Base-by-base conservation (phyloP, 2,888 invertebrate species). In the Myathropa florea region DNA sequence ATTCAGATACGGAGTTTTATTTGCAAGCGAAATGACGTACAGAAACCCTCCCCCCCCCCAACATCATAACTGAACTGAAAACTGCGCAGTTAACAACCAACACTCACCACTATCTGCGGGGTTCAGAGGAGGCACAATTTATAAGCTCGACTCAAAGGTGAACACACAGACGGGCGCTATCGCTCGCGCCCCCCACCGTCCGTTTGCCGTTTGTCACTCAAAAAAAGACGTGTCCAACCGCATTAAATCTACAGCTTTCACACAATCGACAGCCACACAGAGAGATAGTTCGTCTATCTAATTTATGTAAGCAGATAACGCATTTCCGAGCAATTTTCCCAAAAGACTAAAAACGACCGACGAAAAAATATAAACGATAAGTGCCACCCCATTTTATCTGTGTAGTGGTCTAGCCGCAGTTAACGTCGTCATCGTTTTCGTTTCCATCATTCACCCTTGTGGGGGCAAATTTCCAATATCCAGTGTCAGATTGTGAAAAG, bases 81-180 rank as follows among this genome's bases (percentile, higher is more conserved):
- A 86, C 61, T 86, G 86, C 86, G 86, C 86, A 86, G 82, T 86
- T 85, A 76, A 61, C 30, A 57, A 24, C 12, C 65, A 39, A 6
- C 6, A 23, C 1, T 4, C 14, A 68, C 12, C 60, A 21, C 36
- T 9, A 14, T 53, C 30, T 46, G 46, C 53, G 24, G n/a, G n/a
- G n/a, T 14, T 65, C 36, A 21, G 23, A 76, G 18, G 46, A 46
- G 46, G 7, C 4, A 71, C 60, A 55, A 65, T 75, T 63, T 76
- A 12, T 39, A 28, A 76, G 55, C 53, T 60, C 39, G 14, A 36
- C 23, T 59, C 67, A 68, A 61, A 81, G 81, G 84, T 84, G 80
- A 76, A 68, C 12, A 61, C 61, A 12, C 33, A 33, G 33, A 33
- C 65, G 84, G 21, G 14, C 14, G 60, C 33, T 14, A 59, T 53